Conservation (phyloP, 2,113 vertebrate genomes). For the Jacana jacana region DNA sequence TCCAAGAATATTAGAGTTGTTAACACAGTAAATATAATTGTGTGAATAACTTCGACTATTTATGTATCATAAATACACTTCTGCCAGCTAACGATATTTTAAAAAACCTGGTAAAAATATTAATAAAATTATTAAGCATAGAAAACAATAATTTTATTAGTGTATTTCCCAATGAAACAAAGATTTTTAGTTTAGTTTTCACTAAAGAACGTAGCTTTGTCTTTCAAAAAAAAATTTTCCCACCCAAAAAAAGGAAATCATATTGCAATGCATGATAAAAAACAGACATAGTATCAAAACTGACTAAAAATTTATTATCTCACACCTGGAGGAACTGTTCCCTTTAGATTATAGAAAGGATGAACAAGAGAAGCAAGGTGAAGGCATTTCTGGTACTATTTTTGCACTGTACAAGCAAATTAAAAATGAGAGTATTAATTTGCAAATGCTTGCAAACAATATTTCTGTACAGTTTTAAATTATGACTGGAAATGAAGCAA, state of each 20-base stretch:
- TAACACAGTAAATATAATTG: background rate
- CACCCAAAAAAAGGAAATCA: background rate
- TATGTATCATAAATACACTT: background rate
- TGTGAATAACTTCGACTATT: background rate
- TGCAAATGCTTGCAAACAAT: background rate
- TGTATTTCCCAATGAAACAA: conserved; percentile 34
- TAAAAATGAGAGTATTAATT: background rate
- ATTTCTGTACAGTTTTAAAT: background rate
- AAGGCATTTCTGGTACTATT: background rate
- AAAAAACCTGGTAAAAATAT: conserved; percentile 3
- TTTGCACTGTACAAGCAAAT: background rate
- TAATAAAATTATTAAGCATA: conserved; percentile 27
- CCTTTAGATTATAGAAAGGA: background rate
- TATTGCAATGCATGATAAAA: background rate
- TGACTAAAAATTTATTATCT: background rate
- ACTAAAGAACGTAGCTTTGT: background rate
- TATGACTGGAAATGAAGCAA: background rate
- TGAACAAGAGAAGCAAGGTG: background rate
- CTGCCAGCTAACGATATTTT: background rate
- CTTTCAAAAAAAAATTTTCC: background rate
- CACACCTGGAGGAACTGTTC: background rate
- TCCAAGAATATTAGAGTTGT: background rate
- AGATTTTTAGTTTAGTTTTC: background rate
- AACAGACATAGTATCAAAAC: background rate
- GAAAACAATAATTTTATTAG: conserved; percentile 20